Conservation (phyloP, 2,888 invertebrate genomes). For the Sinohyriopsis cumingii region DNA sequence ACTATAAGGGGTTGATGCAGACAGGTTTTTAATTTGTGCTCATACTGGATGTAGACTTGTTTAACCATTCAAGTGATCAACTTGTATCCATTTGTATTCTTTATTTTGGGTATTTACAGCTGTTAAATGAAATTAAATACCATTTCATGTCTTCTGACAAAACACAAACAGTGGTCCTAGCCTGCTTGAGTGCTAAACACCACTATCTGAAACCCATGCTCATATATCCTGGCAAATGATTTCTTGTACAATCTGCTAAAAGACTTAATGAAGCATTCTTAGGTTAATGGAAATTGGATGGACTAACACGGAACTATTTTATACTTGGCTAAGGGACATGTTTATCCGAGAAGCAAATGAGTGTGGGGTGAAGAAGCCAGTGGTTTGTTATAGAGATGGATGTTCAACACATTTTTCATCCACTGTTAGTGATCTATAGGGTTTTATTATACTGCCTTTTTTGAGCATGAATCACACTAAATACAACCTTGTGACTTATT, state of each 20-base stretch:
- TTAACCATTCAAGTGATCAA: no score
- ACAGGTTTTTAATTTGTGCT: no score
- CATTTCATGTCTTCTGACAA: slow-evolving; percentile 9
- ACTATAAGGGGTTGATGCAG: no score
- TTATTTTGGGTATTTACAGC: no score
- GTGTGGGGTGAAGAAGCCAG: background rate
- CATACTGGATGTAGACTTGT: background rate
- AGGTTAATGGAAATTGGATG: slow-evolving; percentile 1
- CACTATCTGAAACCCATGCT: slow-evolving; percentile 10
- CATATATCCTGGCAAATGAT: slow-evolving; percentile 9
- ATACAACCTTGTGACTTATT: slow-evolving; percentile 12
- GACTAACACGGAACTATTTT: slow-evolving; percentile 7
- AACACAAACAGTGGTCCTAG: slow-evolving; percentile 14
- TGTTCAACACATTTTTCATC: slow-evolving; percentile 4
- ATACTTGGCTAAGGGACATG: slow-evolving; percentile 1
- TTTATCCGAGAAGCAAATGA: background rate
- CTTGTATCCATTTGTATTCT: no score
- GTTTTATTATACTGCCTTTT: slow-evolving; percentile 8
- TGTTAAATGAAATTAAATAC: background rate
- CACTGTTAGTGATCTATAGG: slow-evolving; percentile 1
- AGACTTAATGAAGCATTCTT: slow-evolving; percentile 1
- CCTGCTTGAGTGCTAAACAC: slow-evolving; percentile 11
- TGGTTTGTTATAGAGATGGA: slow-evolving; percentile 7
- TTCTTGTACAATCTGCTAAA: slow-evolving; percentile 2
- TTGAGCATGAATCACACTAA: slow-evolving; percentile 5